These are phyloP conservation scores for Muschampia plurimacula DNA, from an alignment of 2,888 invertebrate genomes.

Conservation along the genomic window DNA sequence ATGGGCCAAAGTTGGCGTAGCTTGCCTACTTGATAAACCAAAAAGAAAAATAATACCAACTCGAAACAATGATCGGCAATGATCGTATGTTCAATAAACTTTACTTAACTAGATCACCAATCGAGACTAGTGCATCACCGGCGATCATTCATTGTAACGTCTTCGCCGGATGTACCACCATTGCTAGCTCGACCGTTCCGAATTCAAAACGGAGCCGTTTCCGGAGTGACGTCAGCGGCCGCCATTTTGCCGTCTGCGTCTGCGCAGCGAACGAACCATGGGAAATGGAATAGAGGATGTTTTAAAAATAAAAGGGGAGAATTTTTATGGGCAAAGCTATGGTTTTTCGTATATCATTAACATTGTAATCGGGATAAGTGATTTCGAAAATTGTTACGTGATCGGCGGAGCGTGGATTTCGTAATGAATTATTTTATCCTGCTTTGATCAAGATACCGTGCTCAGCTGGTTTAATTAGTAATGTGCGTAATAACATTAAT, in stretches of 20 bases:
- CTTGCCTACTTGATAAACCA: too few species aligned
- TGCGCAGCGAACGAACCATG: constrained; percentile 61
- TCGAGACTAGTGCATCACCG: constrained; percentile 48
- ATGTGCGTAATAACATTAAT: constrained; percentile 27
- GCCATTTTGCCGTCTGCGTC: constrained; percentile 67
- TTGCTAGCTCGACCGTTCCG: constrained; percentile 85
- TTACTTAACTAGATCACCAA: constrained; percentile 37
- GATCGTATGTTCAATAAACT: constrained; percentile 8
- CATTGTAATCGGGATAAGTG: constrained; percentile 11
- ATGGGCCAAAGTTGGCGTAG: too few species aligned
- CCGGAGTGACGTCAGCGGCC: constrained; percentile 80
- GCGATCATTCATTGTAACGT: constrained; percentile 78
- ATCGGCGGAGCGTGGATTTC: constrained; percentile 27
- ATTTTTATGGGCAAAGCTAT: constrained; percentile 24
- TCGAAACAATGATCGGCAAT: constrained; percentile 14
- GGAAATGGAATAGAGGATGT: constrained; percentile 77
- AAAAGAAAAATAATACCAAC: not conserved
- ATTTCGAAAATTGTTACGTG: constrained; percentile 29
- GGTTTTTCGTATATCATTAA: constrained; percentile 26
- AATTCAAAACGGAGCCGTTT: constrained; percentile 85
- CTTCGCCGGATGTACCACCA: constrained; percentile 85
- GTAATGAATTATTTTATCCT: constrained; percentile 38
- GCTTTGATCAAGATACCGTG: constrained; percentile 29
- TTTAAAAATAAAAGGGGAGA: constrained; percentile 29
- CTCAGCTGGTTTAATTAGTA: constrained; percentile 26